These are phyloP conservation scores for Peromyscus nudipes DNA, from an alignment of 2,797 vertebrate species.

Conservation along the genomic window DNA sequence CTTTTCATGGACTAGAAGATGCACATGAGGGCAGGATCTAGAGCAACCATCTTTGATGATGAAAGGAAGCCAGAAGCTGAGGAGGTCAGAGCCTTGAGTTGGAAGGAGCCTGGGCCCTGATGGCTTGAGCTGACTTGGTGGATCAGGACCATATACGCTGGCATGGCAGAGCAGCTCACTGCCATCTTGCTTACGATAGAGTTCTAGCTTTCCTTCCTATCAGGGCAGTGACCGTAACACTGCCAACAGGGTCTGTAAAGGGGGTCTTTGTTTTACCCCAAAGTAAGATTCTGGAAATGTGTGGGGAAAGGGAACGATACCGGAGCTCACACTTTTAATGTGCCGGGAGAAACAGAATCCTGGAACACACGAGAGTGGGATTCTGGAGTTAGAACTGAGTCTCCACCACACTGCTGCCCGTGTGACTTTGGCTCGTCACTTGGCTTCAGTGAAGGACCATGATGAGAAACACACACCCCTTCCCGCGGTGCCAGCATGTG, in stretches of 20 bases:
- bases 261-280: neutral
- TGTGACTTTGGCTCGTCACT: neutral
- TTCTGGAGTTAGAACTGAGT: neutral
- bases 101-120: neutral
- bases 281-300: neutral
- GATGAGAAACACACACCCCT: neutral
- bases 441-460: neutral
- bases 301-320: neutral
- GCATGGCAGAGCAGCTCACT: neutral
- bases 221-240: neutral
- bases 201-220: neutral
- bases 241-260: neutral
- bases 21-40: neutral
- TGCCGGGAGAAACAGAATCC: neutral
- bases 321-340: neutral
- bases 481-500: rapidly evolving
- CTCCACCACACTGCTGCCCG: neutral
- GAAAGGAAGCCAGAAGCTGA: neutral
- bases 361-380: neutral
- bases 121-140: neutral
- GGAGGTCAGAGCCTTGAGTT: neutral
- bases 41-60: neutral
- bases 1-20: neutral
- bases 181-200: neutral
- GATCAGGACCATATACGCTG: neutral